These are phyloP conservation scores for Manacus vitellinus DNA, from an alignment of 2,113 vertebrate genomes.

Conservation along the genomic window DNA sequence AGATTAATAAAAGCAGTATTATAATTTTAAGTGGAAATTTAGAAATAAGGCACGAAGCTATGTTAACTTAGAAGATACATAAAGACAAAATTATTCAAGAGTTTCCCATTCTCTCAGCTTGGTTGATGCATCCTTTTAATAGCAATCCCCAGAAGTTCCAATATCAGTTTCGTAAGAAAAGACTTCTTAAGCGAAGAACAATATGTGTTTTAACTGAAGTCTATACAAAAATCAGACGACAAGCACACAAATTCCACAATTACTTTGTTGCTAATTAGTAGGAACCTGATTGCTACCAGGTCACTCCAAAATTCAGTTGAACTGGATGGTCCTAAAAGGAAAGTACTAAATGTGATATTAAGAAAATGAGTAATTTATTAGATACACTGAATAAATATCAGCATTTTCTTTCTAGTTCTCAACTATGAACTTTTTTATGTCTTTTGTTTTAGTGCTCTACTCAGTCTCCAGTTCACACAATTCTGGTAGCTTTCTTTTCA, in stretches of 20 bases:
- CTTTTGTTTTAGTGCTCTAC: neutral
- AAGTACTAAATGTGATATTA: neutral
- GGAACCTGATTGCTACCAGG: neutral
- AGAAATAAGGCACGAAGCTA: neutral
- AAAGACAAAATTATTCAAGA: neutral
- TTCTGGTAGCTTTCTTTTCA: neutral
- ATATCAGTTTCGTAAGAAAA: neutral
- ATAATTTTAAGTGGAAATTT: neutral
- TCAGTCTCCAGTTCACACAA: neutral
- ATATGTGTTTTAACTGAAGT: neutral
- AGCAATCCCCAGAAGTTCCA: neutral
- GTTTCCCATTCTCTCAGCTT: neutral
- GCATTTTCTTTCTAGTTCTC: neutral
- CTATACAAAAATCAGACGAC: neutral
- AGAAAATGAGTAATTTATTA: neutral
- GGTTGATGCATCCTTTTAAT: neutral
- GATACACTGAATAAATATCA: neutral
- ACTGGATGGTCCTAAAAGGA: neutral
- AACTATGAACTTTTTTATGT: neutral
- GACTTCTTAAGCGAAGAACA: neutral
- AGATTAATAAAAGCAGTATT: neutral
- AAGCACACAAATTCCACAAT: neutral
- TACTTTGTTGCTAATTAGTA: neutral
- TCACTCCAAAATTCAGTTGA: neutral
- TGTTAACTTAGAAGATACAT: neutral